These are phyloP conservation scores for Gandaritis pyraliata DNA, from an alignment of 2,888 invertebrate species.

Conservation along the genomic window DNA sequence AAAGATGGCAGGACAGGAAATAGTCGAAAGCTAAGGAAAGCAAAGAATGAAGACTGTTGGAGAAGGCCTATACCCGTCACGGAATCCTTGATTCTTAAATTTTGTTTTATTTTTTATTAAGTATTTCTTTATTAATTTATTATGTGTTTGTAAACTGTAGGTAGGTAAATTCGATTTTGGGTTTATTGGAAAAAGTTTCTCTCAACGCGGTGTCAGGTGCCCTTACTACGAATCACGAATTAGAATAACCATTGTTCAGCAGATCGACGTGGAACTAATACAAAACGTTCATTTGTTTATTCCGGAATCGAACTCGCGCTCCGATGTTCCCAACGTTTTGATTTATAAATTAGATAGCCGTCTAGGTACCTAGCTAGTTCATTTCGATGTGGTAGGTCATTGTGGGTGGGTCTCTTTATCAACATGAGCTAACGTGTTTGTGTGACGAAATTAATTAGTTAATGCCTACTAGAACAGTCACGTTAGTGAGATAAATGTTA, in stretches of 20 bases:
- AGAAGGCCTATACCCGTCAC: too few species aligned
- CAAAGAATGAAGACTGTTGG: too few species aligned
- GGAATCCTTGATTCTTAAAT: too few species aligned
- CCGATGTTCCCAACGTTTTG: slow-evolving; percentile 10
- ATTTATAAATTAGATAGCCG: slow-evolving; percentile 11
- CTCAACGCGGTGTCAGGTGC: background rate
- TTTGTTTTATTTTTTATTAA: too few species aligned
- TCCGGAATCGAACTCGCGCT: slow-evolving; percentile 13
- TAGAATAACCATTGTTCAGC: slow-evolving; percentile 16
- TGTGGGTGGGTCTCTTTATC: slow-evolving; percentile 23
- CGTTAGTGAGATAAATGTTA: slow-evolving; percentile 8
- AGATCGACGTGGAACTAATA: slow-evolving; percentile 15
- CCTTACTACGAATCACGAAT: background rate
- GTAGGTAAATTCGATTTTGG: background rate
- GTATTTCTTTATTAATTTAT: too few species aligned
- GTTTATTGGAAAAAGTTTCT: background rate
- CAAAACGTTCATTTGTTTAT: slow-evolving; percentile 16
- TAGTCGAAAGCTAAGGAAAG: too few species aligned
- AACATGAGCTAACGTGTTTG: slow-evolving; percentile 8
- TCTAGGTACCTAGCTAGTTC: background rate
- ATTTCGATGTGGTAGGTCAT: slow-evolving; percentile 18
- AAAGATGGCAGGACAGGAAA: too few species aligned
- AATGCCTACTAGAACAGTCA: slow-evolving; percentile 8
- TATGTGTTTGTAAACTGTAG: too few species aligned
- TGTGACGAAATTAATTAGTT: slow-evolving; percentile 23